A percentile compares a stretch with the other conserved stretches of the same genome.
Evolutionary conservation across 1,140 invertebrate genomes (phyloP).

Genomic region (Pantala flavescens): DNA sequence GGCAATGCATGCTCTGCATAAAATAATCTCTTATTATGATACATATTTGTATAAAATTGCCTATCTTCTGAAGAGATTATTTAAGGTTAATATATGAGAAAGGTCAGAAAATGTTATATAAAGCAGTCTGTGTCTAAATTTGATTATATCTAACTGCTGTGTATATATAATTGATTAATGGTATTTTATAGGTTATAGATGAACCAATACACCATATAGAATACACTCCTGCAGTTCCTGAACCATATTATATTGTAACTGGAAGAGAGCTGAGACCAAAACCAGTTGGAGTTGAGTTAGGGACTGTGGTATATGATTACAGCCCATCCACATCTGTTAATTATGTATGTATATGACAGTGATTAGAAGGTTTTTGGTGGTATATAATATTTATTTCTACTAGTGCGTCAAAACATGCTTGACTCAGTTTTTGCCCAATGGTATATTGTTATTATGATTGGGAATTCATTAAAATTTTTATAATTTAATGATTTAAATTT

Average conservation of each 20-base stretch:
- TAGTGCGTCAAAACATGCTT: constrained; percentile 12
- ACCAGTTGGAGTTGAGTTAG: constrained; percentile 73
- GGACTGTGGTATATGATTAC: constrained; percentile 76
- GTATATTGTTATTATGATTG: too few relatives aligned
- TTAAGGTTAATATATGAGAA: too few relatives aligned
- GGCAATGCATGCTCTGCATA: too few relatives aligned
- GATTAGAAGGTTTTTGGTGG: background rate
- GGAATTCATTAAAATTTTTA: background rate
- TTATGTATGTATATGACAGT: constrained; percentile 57
- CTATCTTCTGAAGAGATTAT: too few relatives aligned
- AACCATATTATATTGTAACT: constrained; percentile 66
- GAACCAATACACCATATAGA: constrained; percentile 68
- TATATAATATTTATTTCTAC: constrained; percentile 12
- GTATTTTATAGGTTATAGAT: constrained; percentile 58
- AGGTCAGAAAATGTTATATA: too few relatives aligned
- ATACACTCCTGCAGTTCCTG: constrained; percentile 55
- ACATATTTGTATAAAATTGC: too few relatives aligned
- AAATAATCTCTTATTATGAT: too few relatives aligned
- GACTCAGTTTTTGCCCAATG: constrained; percentile 10
- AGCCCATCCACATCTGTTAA: constrained; percentile 74
- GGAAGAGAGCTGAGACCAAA: constrained; percentile 72
- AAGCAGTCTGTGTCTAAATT: too few relatives aligned
- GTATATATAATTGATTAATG: constrained; percentile 15
- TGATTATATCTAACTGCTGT: too few relatives aligned
- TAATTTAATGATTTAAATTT: too few relatives aligned